Evolutionary conservation across 2,113 vertebrate genomes (phyloP).

Genomic region (Perccottus glenii): DNA sequence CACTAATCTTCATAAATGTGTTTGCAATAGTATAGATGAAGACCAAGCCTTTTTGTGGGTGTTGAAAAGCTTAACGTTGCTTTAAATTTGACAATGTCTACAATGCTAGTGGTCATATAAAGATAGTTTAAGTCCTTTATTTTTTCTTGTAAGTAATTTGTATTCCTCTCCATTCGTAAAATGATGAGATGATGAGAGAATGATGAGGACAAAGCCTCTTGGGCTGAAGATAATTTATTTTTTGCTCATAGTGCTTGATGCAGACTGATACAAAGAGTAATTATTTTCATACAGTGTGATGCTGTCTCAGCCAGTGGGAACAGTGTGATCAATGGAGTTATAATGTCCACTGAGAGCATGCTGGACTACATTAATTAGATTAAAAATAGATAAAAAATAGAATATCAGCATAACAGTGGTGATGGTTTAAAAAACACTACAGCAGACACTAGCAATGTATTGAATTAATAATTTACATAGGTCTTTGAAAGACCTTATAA

Average conservation of each 20-base stretch:
- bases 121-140: too few species aligned
- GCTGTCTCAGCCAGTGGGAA: slow-evolving; percentile 58
- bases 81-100: too few species aligned
- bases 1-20: too few species aligned
- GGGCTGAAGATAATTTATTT: slow-evolving; percentile 53
- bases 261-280: slow-evolving; percentile 26
- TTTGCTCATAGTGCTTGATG: slow-evolving; percentile 43
- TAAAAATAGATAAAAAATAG: slow-evolving; percentile 23
- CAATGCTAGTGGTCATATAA: too few species aligned
- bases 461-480: slow-evolving; percentile 36
- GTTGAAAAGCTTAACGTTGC: too few species aligned
- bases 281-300: slow-evolving; percentile 34
- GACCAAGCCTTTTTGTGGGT: too few species aligned
- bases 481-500: slow-evolving; percentile 36
- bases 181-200: too few species aligned
- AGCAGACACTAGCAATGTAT: slow-evolving; percentile 24
- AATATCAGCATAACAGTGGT: slow-evolving; percentile 38
- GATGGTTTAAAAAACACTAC: slow-evolving; percentile 28
- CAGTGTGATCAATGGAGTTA: slow-evolving; percentile 35
- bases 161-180: not conserved
- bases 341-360: slow-evolving; percentile 60
- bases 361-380: slow-evolving; percentile 17
- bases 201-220: slow-evolving; percentile 2
- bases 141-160: too few species aligned
- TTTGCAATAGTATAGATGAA: too few species aligned